Conservation (phyloP, 2,113 vertebrate genomes). For the Copsychus sechellarum region DNA sequence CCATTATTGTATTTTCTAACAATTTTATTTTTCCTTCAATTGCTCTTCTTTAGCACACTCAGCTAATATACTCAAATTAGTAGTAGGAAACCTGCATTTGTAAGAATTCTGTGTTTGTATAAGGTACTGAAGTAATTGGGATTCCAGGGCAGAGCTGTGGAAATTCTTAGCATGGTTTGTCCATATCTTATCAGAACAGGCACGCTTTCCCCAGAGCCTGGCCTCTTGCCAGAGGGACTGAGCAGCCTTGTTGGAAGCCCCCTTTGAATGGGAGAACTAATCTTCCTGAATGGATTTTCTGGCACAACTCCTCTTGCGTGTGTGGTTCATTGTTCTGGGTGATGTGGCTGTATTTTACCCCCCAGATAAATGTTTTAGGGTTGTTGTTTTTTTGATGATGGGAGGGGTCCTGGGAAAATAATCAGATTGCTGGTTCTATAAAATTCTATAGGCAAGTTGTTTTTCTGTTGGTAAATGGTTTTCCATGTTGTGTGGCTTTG, state of each 20-base stretch:
- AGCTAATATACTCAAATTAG: background rate
- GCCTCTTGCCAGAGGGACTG: background rate
- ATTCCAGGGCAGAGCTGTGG: background rate
- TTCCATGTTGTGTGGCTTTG: background rate
- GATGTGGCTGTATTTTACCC: background rate
- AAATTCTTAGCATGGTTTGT: slow-evolving; percentile 31
- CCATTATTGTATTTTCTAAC: background rate
- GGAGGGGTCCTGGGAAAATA: slow-evolving; percentile 9
- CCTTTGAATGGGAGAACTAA: slow-evolving; percentile 7
- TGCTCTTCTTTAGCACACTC: background rate
- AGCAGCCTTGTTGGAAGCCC: background rate
- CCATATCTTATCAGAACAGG: slow-evolving; percentile 59
- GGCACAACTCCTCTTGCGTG: background rate
- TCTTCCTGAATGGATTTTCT: slow-evolving; percentile 43
- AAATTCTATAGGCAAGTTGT: background rate
- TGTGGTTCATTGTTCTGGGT: slow-evolving; percentile 23
- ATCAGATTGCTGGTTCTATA: background rate
- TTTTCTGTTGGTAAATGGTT: background rate
- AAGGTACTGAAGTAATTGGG: background rate
- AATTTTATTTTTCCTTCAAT: background rate
- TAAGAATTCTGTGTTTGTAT: background rate
- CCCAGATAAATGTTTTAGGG: background rate
- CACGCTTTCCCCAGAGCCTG: background rate
- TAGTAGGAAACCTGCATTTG: background rate
- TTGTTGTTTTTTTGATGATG: background rate